These are phyloP conservation scores for Ctenomys sociabilis DNA, from an alignment of 2,113 vertebrate species.

Conservation along the genomic window DNA sequence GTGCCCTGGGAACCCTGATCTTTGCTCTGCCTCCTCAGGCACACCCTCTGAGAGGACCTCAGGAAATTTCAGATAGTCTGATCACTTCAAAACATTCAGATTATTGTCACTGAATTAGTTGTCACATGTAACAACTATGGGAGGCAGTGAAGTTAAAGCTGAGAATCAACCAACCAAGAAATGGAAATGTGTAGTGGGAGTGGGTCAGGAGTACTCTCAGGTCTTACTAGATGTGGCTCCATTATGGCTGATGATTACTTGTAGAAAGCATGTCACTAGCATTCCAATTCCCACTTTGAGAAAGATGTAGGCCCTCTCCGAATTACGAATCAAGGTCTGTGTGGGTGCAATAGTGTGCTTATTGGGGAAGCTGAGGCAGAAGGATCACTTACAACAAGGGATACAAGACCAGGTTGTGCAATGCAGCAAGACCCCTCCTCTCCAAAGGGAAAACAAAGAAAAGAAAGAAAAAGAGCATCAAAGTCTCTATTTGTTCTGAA, in stretches of 20 bases:
- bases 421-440: not conserved
- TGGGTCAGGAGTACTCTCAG: not conserved
- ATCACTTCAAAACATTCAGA: conserved; percentile 21
- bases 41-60: not conserved
- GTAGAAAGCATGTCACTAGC: not conserved
- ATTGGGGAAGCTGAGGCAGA: not conserved
- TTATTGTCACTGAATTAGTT: conserved; percentile 24
- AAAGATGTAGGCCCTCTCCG: not conserved
- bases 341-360: not conserved
- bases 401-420: not conserved
- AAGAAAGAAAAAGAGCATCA: not conserved
- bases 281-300: conserved; percentile 32
- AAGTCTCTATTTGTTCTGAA: not conserved
- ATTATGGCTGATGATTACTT: conserved; percentile 34
- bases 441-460: not conserved
- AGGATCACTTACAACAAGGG: not conserved
- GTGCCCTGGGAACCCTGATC: not conserved
- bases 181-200: not conserved
- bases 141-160: not conserved
- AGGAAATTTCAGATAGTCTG: conserved; percentile 26
- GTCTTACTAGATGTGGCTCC: not conserved
- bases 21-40: conserved; percentile 22
- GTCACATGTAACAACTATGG: not conserved
- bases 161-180: not conserved
- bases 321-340: conserved; percentile 12